phyloP scores from a whole-genome alignment of 2,888 invertebrate genomes.

The Polietes domitor region DNA sequence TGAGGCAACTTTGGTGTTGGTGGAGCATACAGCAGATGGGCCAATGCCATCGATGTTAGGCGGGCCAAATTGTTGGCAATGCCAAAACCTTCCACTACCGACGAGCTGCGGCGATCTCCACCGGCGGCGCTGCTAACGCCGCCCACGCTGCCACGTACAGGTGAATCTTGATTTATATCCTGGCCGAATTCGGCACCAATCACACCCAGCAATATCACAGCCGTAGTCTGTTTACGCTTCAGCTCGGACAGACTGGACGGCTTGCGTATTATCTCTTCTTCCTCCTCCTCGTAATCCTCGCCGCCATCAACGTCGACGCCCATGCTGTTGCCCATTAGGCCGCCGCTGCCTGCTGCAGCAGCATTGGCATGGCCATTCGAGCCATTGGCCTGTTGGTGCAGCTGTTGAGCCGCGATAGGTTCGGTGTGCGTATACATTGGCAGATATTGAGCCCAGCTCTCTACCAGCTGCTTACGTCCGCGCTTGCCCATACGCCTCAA shows the following conservation, averaged over 20 bases:
- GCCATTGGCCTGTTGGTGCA: constrained; percentile 62
- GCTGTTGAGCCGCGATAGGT: constrained; percentile 88
- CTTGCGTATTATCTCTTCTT: constrained; percentile 91
- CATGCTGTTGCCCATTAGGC: constrained; percentile 10
- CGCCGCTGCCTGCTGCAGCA: too few relatives aligned
- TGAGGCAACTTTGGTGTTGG: constrained; percentile 91
- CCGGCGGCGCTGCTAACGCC: constrained; percentile 65
- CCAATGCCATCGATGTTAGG: constrained; percentile 95
- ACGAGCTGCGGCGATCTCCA: constrained; percentile 86
- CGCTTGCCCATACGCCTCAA: constrained; percentile 87
- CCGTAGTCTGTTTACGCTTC: constrained; percentile 97
- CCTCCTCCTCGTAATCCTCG: constrained; percentile 92
- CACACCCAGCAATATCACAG: constrained; percentile 97
- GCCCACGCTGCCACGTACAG: constrained; percentile 71
- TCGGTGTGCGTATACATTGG: constrained; percentile 93
- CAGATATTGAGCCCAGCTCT: constrained; percentile 97
- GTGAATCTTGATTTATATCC: constrained; percentile 89
- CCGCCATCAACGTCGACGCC: constrained; percentile 56
- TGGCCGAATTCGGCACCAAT: constrained; percentile 99
- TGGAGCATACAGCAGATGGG: constrained; percentile 95
- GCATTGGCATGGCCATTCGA: constrained; percentile 59
- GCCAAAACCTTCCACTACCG: constrained; percentile 92
- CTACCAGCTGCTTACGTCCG: constrained; percentile 95
- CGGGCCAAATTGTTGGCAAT: constrained; percentile 94
- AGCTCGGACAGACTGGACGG: constrained; percentile 92